Base-by-base conservation (phyloP, 2,113 vertebrate genomes). In the Ophiodon elongatus region DNA sequence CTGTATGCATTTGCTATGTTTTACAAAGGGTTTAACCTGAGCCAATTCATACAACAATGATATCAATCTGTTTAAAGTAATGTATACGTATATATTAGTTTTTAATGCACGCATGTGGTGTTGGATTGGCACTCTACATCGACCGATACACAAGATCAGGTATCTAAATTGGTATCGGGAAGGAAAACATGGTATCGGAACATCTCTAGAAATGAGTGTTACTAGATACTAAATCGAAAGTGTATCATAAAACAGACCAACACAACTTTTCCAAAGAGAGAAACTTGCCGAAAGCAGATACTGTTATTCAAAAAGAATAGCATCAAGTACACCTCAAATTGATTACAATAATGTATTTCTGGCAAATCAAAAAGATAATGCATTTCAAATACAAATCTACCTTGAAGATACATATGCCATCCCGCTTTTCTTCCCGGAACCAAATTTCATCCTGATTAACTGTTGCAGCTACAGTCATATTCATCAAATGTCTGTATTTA, bases 401-500 rank as follows among this genome's bases (percentile, higher is more conserved):
- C 57, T 60, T 64, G 71, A 80, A 79, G 35, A 82, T 21, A 17
- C 35, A 33, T 31, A 17, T 8, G 33, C 31, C 33, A 33, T 37
- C 59, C 59, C 63, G 35, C 25, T 79, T 82, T 73, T 79, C 25
- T 37, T 52, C 13, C n/a, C 56, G 37, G 73, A 68, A 67, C 72
- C 15, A 80, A 69, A 86, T 78, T 67, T 69, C 68, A 37, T 80
- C 47, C 62, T 81, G 83, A 93, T 90, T 54, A 91, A 89, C 84
- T 85, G 85, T 85, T 73, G 62, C 65, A 77, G 81, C 73, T 64
- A n/a, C 76, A 70, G 79, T 88, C 64, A 43, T 66, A 85, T 86
- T 78, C 83, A 91, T 92, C 80, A 90, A 37, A 86, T 76, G 63
- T 91, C 87, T 92, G 89, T 83, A 89, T 79, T 87, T 83, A 91